Evolutionary conservation across 2,888 invertebrate species (phyloP), one percentile per base, ranked within the genome.

Genomic region (Helicoverpa assulta): DNA sequence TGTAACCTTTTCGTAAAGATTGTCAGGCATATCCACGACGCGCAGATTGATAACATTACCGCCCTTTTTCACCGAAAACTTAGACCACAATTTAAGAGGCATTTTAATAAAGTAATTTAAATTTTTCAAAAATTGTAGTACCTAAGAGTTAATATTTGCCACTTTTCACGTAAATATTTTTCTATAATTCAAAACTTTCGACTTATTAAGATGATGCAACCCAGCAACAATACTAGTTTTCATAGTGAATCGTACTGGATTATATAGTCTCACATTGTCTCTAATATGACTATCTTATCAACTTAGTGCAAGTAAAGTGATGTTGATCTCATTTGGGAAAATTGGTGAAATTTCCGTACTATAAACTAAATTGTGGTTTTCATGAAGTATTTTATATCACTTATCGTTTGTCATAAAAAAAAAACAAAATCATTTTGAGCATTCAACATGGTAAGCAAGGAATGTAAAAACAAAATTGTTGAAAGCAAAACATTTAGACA

Each of bases 1-100:
- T 5, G 75, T 18, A 14, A 81, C 72, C 55, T 82, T 79, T 2
- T 78, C 76, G 0, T 61, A 7, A 14, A 78, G 68, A 59, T 81
- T 67, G 29, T 64, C 53, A 2, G 85, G 82, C 67, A 79, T 63
- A n/a, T 86, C 81, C 55, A 85, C 69, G 26, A 85, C 80, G 1
- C 76, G 67, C 53, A 87, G 80, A 10, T 86, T 85, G 33, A 64
- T 21, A 33, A 60, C 2, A 1, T 29, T 43, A 7, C 33, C 80
- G 33, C n/a, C 68, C 64, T 53, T 76, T 18, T 51, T 69, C n/a
- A 56, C 70, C 0, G 77, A 53, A 29, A 83, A 80, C 59, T 73
- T 73, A 2, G 74, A 73, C 78, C 81, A 83, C 18, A 76, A 64
- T 83, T 70, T 78, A 0, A 7, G 29, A 21, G 60, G 21, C 75